Conservation (phyloP, 2,113 vertebrate species). For the Cynopterus brachyotis region DNA sequence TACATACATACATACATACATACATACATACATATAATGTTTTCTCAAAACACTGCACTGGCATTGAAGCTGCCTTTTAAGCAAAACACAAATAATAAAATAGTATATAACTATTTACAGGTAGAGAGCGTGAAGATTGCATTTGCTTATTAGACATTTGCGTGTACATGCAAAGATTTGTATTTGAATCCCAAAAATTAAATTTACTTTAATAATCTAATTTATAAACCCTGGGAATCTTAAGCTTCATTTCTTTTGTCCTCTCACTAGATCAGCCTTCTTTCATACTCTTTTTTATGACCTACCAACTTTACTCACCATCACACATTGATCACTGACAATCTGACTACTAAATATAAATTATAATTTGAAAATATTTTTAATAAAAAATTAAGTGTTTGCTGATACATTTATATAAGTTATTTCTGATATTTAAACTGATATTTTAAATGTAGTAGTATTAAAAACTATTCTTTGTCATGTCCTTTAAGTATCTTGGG, state of each 20-base stretch:
- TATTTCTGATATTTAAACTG: background rate
- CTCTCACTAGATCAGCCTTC: slow-evolving; percentile 15
- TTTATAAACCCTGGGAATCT: background rate
- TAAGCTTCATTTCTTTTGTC: slow-evolving; percentile 48
- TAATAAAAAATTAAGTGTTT: slow-evolving; percentile 73
- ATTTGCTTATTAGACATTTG: background rate
- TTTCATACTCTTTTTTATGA: slow-evolving; percentile 68
- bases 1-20: no score
- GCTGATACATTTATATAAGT: slow-evolving; percentile 66
- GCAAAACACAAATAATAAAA: background rate
- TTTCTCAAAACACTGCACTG: background rate
- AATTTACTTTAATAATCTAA: background rate
- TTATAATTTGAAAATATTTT: slow-evolving; percentile 71
- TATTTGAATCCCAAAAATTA: background rate
- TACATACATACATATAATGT: no score
- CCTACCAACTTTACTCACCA: slow-evolving; percentile 71
- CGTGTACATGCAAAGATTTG: background rate
- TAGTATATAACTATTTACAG: background rate
- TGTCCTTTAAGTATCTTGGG: background rate
- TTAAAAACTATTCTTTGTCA: slow-evolving; percentile 60
- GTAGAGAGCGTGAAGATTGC: background rate
- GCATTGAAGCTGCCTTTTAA: background rate
- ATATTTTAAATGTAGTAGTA: slow-evolving; percentile 60
- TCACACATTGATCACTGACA: slow-evolving; percentile 60
- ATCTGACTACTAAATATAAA: slow-evolving; percentile 67